Base-by-base conservation (phyloP, 2,797 vertebrate species). In the Onychomys arenicola region DNA sequence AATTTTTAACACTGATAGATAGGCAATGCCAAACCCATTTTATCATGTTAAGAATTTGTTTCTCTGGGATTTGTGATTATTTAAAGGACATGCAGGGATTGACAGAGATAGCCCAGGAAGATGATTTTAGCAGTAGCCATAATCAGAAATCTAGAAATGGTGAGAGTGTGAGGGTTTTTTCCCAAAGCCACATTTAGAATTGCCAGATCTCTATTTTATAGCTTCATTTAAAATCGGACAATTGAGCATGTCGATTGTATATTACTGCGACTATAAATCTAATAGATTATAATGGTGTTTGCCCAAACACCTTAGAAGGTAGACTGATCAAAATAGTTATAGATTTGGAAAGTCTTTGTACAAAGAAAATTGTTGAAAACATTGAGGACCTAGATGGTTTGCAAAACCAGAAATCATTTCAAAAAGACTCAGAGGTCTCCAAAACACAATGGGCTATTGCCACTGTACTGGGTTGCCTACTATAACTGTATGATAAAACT, bases 331-430 rank as follows among this genome's bases (percentile, higher is more conserved):
- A 73, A 93, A 46, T 49, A 52, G 55, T 52, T 89, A 69, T 55
- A 82, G 78, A 85, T 55, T 71, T 25, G 32, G 21, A 52, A 65
- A 52, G 9, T 86, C 75, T 96, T 88, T 65, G 43, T 91, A 46
- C 69, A 81, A n/a, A 88, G 73, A 40, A 81, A 77, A 63, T 55
- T 16, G 43, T 84, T 71, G 43, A 77, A 78, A 65, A 17, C 7
- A 9, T 55, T 29, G 32, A 87, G 9, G 12, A 13, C 23, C 67
- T 40, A 89, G 11, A 69, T 34, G 27, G 37, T 86, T 93, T 95
- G 86, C 78, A 75, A 96, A 90, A 90, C 55, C n/a, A 90, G 55
- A 81, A 89, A 95, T 93, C 61, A 77, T 89, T 96, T 78, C 63
- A 32, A 34, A 27, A 73, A 9, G n/a, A 19, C 67, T 49, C 84